Base-by-base conservation (phyloP, 2,888 invertebrate species). In the Pseudococcus jackbeardsleyi region DNA sequence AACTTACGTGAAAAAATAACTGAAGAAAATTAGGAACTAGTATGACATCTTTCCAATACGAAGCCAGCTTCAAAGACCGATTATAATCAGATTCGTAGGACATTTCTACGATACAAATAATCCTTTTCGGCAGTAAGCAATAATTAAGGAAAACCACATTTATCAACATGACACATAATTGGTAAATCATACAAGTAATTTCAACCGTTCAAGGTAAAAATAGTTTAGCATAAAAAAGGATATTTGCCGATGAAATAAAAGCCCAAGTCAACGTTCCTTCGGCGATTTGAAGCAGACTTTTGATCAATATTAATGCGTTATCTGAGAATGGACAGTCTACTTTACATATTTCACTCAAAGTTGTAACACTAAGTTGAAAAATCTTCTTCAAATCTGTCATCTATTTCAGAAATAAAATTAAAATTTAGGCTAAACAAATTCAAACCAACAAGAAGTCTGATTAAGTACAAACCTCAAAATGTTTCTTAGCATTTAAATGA, bases 241-340 rank as follows among this genome's bases (percentile, higher is more conserved):
- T 93, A 93, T 92, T 90, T 89, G 91, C 91, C 85, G 94, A 93
- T 39, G 95, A 94, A 7, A 95, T 94, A 92, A 96, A 97, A 90
- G 95, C 95, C 97, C 97, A 97, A 79, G 94, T 94, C 84, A 97
- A 92, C 89, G 96, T 94, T 89, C 94, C 94, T 91, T 97, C 97
- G 0, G 95, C 94, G 89, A 97, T 96, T 87, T 94, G 93, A n/a
- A 97, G 91, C 82, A 96, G 92, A 90, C 95, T 94, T 90, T 95
- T 94, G 1, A 95, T 93, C 64, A 96, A 91, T 64, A 93, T 92
- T 91, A 94, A 84, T 90, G 94, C 92, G 91, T 94, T 91, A 91
- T 93, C 91, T 91, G 92, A 90, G 90, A 91, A 93, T 89, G 91
- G 92, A 84, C 90, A 92, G 90, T 92, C 93, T 90, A 91, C 92